These are phyloP conservation scores for Muscicapa comitata DNA, from an alignment of 2,797 vertebrate genomes.

Conservation along the genomic window DNA sequence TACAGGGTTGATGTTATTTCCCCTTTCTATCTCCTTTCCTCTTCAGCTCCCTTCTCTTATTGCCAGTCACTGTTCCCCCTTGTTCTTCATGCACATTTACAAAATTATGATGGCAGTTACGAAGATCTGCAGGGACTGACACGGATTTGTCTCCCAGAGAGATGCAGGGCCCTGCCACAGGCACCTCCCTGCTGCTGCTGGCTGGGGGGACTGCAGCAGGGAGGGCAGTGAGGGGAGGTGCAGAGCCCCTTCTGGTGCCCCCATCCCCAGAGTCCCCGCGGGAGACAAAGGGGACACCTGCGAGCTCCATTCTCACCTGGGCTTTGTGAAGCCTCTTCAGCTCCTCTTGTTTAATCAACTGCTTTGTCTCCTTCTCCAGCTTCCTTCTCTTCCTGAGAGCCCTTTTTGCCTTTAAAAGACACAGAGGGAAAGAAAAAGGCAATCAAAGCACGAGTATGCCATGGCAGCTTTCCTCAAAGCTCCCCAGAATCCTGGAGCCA, in stretches of 20 bases:
- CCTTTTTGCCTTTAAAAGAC: slow-evolving; percentile 62
- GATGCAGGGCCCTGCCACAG: not conserved
- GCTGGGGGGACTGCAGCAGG: not conserved
- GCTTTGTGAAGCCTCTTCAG: slow-evolving; percentile 91
- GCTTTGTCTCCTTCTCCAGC: slow-evolving; percentile 80
- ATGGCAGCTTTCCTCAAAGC: not conserved
- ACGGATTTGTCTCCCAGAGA: not conserved
- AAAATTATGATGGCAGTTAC: not conserved
- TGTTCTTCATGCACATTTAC: not conserved
- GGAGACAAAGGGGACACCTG: not conserved
- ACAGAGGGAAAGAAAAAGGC: not conserved
- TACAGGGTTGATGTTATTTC: not conserved
- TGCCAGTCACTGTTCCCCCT: not conserved
- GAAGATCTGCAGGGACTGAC: not conserved
- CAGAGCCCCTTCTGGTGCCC: not conserved
- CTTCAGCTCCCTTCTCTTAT: not conserved
- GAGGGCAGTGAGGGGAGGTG: not conserved
- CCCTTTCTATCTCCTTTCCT: not conserved
- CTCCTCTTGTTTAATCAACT: slow-evolving; percentile 85
- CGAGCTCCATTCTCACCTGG: slow-evolving; percentile 75
- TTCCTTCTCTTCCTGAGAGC: slow-evolving; percentile 73
- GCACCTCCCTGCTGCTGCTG: not conserved
- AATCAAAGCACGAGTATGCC: not conserved
- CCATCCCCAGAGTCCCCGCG: accelerated
- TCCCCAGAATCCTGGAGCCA: accelerated